Evolutionary conservation across 2,113 vertebrate species (phyloP).

Genomic region (Paramisgurnus dabryanus): DNA sequence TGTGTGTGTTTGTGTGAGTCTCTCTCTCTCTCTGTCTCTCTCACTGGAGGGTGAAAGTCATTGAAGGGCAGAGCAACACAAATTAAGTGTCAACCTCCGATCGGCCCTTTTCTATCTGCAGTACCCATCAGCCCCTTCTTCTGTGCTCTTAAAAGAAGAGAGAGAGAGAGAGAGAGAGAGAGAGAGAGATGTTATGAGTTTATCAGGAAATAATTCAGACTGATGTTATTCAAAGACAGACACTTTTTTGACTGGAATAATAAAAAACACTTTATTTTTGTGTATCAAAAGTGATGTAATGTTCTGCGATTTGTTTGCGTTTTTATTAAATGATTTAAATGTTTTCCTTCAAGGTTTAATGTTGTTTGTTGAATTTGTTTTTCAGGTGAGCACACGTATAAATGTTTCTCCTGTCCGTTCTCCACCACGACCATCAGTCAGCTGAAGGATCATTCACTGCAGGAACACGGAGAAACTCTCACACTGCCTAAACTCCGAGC

Average conservation of each 20-base stretch:
- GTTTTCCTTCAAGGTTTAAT: not conserved
- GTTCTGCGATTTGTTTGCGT: no score
- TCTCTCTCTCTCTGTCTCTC: no score
- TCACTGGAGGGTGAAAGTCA: constrained; percentile 21
- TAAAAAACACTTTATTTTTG: no score
- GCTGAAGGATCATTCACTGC: constrained; percentile 95
- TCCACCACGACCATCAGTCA: constrained; percentile 96
- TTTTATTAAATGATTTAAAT: no score
- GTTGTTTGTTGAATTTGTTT: constrained; percentile 33
- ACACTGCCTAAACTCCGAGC: constrained; percentile 88
- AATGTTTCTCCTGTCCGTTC: constrained; percentile 93
- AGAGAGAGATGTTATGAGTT: not conserved
- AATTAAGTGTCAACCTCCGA: constrained; percentile 4
- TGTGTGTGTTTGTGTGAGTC: no score
- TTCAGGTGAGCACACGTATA: constrained; percentile 94
- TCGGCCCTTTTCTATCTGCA: not conserved
- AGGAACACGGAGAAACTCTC: constrained; percentile 90
- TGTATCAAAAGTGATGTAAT: no score
- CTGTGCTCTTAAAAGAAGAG: not conserved
- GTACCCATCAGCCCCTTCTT: not conserved
- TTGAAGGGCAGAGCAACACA: constrained; percentile 20
- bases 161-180: not conserved
- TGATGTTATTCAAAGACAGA: no score
- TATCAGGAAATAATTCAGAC: no score
- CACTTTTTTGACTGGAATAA: no score